These are phyloP conservation scores for Arrhopalites spinosus DNA, from an alignment of 2,888 invertebrate species.

Conservation along the genomic window DNA sequence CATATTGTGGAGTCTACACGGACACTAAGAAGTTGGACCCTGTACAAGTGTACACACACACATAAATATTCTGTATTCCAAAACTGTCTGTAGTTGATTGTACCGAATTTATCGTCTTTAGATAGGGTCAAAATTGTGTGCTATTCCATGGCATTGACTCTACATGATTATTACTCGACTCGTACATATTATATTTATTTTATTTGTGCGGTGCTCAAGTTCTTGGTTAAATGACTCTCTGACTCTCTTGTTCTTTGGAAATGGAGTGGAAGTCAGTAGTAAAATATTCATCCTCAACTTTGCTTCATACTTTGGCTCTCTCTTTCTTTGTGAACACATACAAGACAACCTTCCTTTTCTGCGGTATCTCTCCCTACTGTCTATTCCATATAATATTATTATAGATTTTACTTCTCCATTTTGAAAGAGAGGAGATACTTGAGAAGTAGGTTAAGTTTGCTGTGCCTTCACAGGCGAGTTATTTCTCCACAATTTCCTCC, in stretches of 20 bases:
- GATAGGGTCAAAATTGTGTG: not conserved
- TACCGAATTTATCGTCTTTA: constrained; percentile 2
- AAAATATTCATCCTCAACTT: not conserved
- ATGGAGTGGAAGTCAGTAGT: not conserved
- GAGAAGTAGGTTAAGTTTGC: no score
- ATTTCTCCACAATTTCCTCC: no score
- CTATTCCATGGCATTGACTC: not conserved
- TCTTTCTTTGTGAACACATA: not conserved
- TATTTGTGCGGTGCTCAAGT: not conserved
- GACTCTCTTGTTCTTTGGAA: not conserved
- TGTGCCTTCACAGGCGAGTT: no score
- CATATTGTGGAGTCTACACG: not conserved
- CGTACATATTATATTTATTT: not conserved
- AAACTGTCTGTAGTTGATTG: not conserved
- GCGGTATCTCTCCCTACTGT: no score
- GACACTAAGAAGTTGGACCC: not conserved
- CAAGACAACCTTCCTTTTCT: no score
- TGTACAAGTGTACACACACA: not conserved
- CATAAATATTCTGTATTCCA: not conserved
- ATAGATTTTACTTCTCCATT: no score
- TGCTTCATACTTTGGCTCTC: no score
- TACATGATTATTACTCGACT: not conserved
- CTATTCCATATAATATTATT: no score
- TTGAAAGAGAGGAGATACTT: no score
- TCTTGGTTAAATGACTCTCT: not conserved